These are phyloP conservation scores for Dromiciops gliroides DNA, from an alignment of 2,113 vertebrate genomes.

Conservation along the genomic window DNA sequence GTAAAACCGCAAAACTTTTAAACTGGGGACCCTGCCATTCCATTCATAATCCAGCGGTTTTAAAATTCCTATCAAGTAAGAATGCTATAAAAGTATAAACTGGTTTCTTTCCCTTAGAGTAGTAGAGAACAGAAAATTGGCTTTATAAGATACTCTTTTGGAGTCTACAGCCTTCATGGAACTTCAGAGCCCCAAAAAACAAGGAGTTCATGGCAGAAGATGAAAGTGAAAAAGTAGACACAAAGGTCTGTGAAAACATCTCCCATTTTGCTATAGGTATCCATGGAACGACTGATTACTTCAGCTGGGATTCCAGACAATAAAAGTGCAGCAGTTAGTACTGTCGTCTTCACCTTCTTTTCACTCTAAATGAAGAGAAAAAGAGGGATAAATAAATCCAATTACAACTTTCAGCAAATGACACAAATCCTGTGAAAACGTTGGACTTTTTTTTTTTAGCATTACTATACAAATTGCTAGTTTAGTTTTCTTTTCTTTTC, in stretches of 20 bases:
- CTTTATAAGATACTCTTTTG: conserved; percentile 55
- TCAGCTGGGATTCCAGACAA: conserved; percentile 97
- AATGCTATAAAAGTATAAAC: conserved; percentile 70
- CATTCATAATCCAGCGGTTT: conserved; percentile 67
- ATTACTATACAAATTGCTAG: not conserved
- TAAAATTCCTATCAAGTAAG: conserved; percentile 70
- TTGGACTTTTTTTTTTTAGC: conserved; percentile 28
- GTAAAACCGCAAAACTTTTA: conserved; percentile 53
- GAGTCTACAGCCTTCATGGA: conserved; percentile 81
- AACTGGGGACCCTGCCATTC: conserved; percentile 62
- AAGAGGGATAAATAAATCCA: not conserved
- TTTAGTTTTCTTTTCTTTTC: no score
- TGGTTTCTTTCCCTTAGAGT: conserved; percentile 65
- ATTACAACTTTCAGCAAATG: not conserved
- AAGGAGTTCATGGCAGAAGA: conserved; percentile 93
- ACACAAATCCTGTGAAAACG: not conserved
- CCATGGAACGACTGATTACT: conserved; percentile 97
- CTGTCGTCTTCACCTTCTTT: conserved; percentile 94
- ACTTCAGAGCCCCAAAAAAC: conserved; percentile 87
- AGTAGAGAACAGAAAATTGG: conserved; percentile 58
- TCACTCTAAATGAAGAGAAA: conserved; percentile 85
- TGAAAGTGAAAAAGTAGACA: conserved; percentile 97
- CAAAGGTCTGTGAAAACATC: conserved; percentile 98
- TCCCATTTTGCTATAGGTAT: conserved; percentile 98
- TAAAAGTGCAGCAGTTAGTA: conserved; percentile 94